Evolutionary conservation across 53 echinoderm and acorn worm genomes (phyloP).

Genomic region (Luidia sarsii): DNA sequence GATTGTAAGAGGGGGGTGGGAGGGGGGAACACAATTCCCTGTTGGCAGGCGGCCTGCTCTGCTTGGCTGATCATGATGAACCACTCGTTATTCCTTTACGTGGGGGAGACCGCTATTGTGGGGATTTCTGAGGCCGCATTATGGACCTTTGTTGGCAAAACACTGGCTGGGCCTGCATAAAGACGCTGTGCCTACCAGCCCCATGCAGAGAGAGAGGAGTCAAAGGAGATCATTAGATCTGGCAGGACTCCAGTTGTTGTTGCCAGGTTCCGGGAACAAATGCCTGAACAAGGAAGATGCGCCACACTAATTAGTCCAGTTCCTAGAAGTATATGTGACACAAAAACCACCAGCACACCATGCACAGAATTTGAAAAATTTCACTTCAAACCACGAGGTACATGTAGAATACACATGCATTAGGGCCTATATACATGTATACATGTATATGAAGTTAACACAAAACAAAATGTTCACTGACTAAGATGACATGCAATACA

Average conservation of each 20-base stretch:
- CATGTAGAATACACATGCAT: no score
- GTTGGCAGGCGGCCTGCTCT: neutral
- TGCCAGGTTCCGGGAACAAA: neutral
- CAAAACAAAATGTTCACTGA: no score
- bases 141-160: constrained; percentile 4
- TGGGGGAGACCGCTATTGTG: neutral
- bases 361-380: no score
- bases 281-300: neutral
- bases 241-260: neutral
- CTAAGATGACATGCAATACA: no score
- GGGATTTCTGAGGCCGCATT: neutral
- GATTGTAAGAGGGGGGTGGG: neutral
- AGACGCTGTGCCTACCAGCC: neutral
- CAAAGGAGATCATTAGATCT: neutral
- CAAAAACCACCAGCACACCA: no score
- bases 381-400: no score
- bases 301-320: neutral
- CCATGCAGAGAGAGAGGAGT: neutral
- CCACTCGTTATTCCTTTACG: no score
- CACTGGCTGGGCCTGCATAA: no score
- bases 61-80: neutral
- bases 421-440: no score
- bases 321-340: no score
- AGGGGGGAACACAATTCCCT: neutral
- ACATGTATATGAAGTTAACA: no score